phyloP scores from a whole-genome alignment of 2,113 vertebrate genomes.

The Bubo blakistoni region DNA sequence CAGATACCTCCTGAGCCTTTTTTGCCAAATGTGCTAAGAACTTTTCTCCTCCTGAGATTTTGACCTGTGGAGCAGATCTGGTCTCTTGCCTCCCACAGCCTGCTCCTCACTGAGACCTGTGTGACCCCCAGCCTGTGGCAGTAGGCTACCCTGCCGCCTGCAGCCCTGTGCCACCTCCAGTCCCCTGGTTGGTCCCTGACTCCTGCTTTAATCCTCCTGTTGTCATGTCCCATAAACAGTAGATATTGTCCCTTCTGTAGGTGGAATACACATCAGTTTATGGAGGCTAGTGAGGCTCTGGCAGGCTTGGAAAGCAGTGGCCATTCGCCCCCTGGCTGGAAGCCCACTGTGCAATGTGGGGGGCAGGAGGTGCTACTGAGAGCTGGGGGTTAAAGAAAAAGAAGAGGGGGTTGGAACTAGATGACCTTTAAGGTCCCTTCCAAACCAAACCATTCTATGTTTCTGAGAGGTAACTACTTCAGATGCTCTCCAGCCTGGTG shows the following conservation, averaged over 20 bases:
- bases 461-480: not conserved
- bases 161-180: not conserved
- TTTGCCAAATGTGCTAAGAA: not conserved
- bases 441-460: too few relatives aligned
- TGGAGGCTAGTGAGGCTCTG: not conserved
- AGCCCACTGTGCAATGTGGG: fast-evolving
- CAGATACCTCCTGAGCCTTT: not conserved
- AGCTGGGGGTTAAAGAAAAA: not conserved
- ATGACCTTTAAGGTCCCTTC: too few relatives aligned
- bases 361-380: not conserved
- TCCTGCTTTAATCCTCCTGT: fast-evolving
- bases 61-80: not conserved
- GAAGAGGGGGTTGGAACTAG: too few relatives aligned
- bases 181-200: not conserved
- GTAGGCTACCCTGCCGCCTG: fast-evolving
- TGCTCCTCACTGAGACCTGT: not conserved
- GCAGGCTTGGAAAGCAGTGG: not conserved
- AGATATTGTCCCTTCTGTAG: not conserved
- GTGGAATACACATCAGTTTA: fast-evolving
- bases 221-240: not conserved
- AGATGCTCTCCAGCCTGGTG: not conserved
- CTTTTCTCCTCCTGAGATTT: not conserved
- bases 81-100: not conserved
- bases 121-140: not conserved
- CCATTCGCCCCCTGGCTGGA: fast-evolving